Base-by-base conservation (phyloP, 92 coral and sea anemone species). In the Parazoanthus atlanticus region DNA sequence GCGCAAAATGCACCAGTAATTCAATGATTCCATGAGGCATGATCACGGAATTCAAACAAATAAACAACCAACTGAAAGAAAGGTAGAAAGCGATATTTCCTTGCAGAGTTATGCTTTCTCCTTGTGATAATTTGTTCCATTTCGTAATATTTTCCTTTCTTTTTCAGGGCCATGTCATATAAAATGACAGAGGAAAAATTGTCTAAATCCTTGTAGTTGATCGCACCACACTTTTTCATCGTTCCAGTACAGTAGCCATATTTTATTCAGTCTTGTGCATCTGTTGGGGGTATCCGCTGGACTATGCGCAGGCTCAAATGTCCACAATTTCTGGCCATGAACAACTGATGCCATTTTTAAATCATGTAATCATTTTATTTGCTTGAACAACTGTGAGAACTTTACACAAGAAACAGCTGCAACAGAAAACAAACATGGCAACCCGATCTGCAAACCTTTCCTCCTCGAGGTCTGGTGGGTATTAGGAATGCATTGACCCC, bases 251-350 rank as follows among this genome's bases (percentile, higher is more conserved):
- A 4, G 71, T 65, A 65, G 23, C 71, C 8, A 2, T 3, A 0
- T 65, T 65, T 65, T 65, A 65, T n/a, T n/a, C 71, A 65, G 25
- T 17, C 71, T 65, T 0, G 73, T 67, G 73, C 73, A 67, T 81
- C n/a, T 47, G 72, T 81, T 23, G 49, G 65, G 84, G 3, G 65
- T 47, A 47, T 56, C 86, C 86, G 86, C 74, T 33, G 86, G 71
- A 81, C 86, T 34, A 30, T 81, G 29, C 72, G 70, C 2, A 10
- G 76, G 86, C 86, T 81, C 86, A 81, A 79, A 81, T 81, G 86
- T 81, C 86, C 36, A 0, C 13, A 15, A 81, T 81, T 81, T 81
- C 74, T 81, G 86, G 86, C 86, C 86, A 49, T 81, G 86, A 38
- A n/a, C n/a, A n/a, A n/a, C n/a, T n/a, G n/a, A n/a, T n/a, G n/a